Conservation (phyloP, 2,888 invertebrate species). For the Pherbina coryleti region DNA sequence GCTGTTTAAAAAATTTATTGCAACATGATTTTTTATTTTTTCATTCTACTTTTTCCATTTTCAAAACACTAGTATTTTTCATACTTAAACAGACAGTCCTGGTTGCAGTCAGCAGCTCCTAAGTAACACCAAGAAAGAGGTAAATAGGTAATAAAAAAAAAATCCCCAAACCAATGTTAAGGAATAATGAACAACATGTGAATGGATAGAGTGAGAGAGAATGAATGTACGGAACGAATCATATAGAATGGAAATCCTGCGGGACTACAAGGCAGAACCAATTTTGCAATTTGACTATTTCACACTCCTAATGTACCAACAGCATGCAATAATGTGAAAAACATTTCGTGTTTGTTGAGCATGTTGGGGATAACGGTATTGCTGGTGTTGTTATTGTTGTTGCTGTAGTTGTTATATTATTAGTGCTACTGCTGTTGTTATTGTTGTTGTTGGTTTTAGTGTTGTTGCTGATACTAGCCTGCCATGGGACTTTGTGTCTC, state of each 20-base stretch:
- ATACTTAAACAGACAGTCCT: no score
- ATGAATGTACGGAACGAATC: neutral
- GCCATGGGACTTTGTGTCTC: slow-evolving; percentile 14
- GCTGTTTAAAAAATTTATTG: no score
- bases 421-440: neutral
- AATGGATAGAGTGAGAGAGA: neutral
- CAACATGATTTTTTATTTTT: no score
- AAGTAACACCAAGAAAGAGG: neutral
- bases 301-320: slow-evolving; percentile 47
- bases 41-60: no score
- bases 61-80: no score
- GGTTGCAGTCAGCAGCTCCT: no score
- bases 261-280: slow-evolving; percentile 35
- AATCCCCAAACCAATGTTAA: neutral
- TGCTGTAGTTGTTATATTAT: neutral
- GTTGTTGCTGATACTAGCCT: neutral
- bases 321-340: slow-evolving; percentile 50
- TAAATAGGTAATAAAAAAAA: neutral
- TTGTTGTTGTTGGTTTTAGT: no score
- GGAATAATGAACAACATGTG: neutral
- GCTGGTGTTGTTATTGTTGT: neutral
- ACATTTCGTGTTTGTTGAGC: slow-evolving; percentile 50
- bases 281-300: slow-evolving; percentile 38
- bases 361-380: slow-evolving; percentile 36
- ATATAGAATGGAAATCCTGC: slow-evolving; percentile 21